Conservation (phyloP, 2,113 vertebrate genomes). For the Oceanodroma tethys region DNA sequence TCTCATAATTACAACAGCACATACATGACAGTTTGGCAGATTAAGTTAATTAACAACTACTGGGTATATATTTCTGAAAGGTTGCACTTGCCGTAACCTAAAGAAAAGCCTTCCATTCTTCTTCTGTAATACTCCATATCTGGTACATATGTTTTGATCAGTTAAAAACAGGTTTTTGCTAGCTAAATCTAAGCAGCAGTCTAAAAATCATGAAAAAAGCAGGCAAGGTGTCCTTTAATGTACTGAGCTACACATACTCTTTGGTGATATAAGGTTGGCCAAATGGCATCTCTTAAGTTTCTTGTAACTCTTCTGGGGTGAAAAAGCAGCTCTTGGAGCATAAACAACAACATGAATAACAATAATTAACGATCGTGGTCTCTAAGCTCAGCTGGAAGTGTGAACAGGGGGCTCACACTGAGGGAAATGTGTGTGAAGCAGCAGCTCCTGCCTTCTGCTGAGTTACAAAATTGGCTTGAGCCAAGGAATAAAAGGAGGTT, state of each 20-base stretch:
- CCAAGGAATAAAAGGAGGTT: slow-evolving; percentile 12
- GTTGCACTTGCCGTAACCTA: neutral
- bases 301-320: slow-evolving; percentile 5
- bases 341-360: slow-evolving; percentile 44
- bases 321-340: slow-evolving; percentile 51
- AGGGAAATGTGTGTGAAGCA: slow-evolving; percentile 54
- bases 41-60: neutral
- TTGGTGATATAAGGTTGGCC: neutral
- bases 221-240: neutral
- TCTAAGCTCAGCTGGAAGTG: slow-evolving; percentile 32
- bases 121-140: neutral
- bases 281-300: neutral
- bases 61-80: neutral
- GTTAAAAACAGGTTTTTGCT: neutral
- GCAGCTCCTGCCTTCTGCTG: slow-evolving; percentile 65
- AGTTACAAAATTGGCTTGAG: slow-evolving; percentile 2
- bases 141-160: neutral
- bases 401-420: slow-evolving; percentile 45
- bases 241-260: neutral
- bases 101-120: neutral
- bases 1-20: neutral
- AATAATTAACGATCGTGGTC: slow-evolving; percentile 42
- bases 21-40: neutral
- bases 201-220: neutral
- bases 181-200: neutral